A percentile compares a stretch with the other conserved stretches of the same genome.
Evolutionary conservation across 2,797 vertebrate genomes (phyloP).

Genomic region (Buceros bicornis): DNA sequence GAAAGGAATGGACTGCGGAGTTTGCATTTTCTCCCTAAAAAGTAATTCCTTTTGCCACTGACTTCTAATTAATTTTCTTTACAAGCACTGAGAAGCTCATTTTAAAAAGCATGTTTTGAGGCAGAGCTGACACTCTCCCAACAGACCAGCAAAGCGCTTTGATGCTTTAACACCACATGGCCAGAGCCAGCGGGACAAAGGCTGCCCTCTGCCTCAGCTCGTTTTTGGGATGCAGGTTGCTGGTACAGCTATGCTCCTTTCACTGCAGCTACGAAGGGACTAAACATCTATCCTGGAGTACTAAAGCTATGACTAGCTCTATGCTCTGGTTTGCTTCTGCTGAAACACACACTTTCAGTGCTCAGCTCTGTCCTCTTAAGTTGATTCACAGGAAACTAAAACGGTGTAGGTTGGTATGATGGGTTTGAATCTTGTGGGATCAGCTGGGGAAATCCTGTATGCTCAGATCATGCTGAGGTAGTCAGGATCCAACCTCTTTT

Average conservation of each 20-base stretch:
- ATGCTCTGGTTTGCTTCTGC: too few relatives aligned
- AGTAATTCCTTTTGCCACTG: neutral
- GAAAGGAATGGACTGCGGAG: neutral
- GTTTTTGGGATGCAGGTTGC: fast-evolving
- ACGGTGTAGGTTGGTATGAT: too few relatives aligned
- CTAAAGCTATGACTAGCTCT: too few relatives aligned
- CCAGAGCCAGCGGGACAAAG: neutral
- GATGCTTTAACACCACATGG: neutral
- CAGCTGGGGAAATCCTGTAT: neutral
- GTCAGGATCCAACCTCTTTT: neutral
- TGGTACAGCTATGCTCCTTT: neutral
- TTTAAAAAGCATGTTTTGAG: neutral
- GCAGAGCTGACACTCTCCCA: neutral
- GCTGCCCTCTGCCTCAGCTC: neutral
- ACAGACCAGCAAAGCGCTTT: neutral
- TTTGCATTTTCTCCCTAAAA: neutral
- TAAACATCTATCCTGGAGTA: too few relatives aligned
- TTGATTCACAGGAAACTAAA: too few relatives aligned
- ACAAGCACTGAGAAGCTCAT: neutral
- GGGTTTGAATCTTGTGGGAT: too few relatives aligned
- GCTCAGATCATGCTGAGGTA: neutral
- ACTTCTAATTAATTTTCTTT: neutral
- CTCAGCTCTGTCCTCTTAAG: too few relatives aligned
- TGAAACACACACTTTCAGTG: too few relatives aligned
- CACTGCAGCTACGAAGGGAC: neutral